A percentile compares a stretch with the other conserved stretches of the same genome.
Conservation (phyloP, 2,888 invertebrate species). For the Amaurobius ferox region DNA sequence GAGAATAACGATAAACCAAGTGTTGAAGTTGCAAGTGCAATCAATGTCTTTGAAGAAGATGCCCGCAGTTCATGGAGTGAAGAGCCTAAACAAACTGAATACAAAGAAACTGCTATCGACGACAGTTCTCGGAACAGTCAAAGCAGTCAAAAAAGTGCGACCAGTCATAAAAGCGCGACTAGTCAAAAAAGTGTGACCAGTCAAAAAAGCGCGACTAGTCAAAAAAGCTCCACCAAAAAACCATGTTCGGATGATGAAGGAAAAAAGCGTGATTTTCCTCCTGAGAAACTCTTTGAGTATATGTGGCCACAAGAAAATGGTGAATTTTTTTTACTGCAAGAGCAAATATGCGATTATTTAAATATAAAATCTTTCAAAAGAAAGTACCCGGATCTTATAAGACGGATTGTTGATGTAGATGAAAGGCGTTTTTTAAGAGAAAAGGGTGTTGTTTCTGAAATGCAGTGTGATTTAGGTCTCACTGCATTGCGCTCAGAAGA, state of each 20-base stretch:
- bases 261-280: constrained; percentile 78
- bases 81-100: constrained; percentile 43
- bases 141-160: constrained; percentile 52
- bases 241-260: constrained; percentile 68
- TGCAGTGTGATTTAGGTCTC: constrained; percentile 93
- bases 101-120: constrained; percentile 50
- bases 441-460: constrained; percentile 87
- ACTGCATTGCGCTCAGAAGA: constrained; percentile 95
- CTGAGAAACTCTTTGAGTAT: constrained; percentile 94
- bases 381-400: constrained; percentile 91
- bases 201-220: constrained; percentile 62
- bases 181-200: constrained; percentile 51
- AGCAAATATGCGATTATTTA: constrained; percentile 95
- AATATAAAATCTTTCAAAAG: constrained; percentile 97
- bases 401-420: constrained; percentile 91
- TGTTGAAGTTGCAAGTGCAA: constrained; percentile 3
- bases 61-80: constrained; percentile 70
- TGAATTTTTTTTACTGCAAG: constrained; percentile 82
- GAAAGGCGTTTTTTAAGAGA: constrained; percentile 92
- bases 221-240: constrained; percentile 57
- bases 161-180: constrained; percentile 37
- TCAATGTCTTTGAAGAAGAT: constrained; percentile 69
- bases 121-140: constrained; percentile 65
- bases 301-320: constrained; percentile 85
- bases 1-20: constrained; percentile 18